Conservation (phyloP, 2,113 vertebrate species). For the Petroica traversi region DNA sequence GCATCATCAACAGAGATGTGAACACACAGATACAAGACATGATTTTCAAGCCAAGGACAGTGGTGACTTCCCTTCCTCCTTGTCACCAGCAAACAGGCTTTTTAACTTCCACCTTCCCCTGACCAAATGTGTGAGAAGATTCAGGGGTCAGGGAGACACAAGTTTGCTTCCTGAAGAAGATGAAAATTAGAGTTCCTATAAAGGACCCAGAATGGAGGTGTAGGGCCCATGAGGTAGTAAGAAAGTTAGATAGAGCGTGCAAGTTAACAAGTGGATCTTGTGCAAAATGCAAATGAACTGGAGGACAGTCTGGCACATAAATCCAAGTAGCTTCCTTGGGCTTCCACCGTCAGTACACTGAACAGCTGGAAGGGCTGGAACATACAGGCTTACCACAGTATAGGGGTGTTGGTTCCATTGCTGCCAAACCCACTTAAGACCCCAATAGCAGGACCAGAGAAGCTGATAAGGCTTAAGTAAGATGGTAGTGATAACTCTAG, state of each 20-base stretch:
- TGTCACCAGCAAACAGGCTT: not conserved
- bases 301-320: not conserved
- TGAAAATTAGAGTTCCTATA: not conserved
- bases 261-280: not conserved
- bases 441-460: not conserved
- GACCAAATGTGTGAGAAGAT: not conserved
- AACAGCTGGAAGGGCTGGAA: not conserved
- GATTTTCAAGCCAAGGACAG: not conserved
- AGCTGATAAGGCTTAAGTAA: not conserved
- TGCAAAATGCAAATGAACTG: not conserved
- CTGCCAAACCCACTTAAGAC: not conserved
- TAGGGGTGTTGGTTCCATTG: not conserved
- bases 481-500: not conserved
- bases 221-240: not conserved
- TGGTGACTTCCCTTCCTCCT: not conserved
- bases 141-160: rapidly evolving
- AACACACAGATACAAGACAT: not conserved
- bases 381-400: rapidly evolving
- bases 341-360: not conserved
- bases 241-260: not conserved
- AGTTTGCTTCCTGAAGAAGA: not conserved
- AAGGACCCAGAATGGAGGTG: not conserved
- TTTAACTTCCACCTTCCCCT: not conserved
- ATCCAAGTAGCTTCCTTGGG: not conserved
- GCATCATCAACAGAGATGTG: not conserved